Conservation (phyloP, 2,888 invertebrate genomes). For the Rhingia rostrata region DNA sequence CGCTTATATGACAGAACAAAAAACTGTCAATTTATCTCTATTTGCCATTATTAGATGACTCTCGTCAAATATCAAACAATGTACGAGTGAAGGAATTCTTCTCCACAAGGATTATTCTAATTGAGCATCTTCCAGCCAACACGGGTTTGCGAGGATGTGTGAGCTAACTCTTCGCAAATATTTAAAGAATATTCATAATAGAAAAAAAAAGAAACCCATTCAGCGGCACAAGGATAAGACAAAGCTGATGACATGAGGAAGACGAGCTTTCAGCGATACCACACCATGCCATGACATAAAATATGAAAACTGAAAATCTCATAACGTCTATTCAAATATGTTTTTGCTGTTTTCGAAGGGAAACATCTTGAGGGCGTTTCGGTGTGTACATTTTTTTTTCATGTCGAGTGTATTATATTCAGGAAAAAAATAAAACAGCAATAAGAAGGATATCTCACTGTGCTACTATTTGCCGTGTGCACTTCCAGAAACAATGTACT, state of each 20-base stretch:
- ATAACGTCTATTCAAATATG: conserved; percentile 76
- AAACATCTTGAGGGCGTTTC: conserved; percentile 69
- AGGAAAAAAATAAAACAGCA: not conserved
- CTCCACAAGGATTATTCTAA: conserved; percentile 41
- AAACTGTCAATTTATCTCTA: conserved; percentile 20
- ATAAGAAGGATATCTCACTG: conserved; percentile 11
- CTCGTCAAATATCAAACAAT: conserved; percentile 61
- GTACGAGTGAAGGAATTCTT: conserved; percentile 25
- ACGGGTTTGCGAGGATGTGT: conserved; percentile 33
- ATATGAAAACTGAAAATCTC: conserved; percentile 76
- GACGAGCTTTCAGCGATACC: conserved; percentile 45
- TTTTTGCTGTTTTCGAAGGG: conserved; percentile 74
- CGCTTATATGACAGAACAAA: not conserved
- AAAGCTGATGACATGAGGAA: conserved; percentile 59
- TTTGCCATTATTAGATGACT: conserved; percentile 37
- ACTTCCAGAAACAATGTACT: conserved; percentile 23
- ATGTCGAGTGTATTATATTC: conserved; percentile 31
- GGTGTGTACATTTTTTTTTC: conserved; percentile 38
- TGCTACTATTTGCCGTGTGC: conserved; percentile 52
- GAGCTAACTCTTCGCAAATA: conserved; percentile 70
- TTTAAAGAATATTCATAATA: conserved; percentile 66
- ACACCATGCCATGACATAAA: conserved; percentile 60
- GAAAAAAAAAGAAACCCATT: conserved; percentile 38
- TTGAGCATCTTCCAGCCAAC: conserved; percentile 27
- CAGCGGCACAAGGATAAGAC: conserved; percentile 52